A percentile compares a stretch with the other conserved stretches of the same genome.
Conservation (phyloP, 2,797 vertebrate genomes). For the Meriones psammophilus region DNA sequence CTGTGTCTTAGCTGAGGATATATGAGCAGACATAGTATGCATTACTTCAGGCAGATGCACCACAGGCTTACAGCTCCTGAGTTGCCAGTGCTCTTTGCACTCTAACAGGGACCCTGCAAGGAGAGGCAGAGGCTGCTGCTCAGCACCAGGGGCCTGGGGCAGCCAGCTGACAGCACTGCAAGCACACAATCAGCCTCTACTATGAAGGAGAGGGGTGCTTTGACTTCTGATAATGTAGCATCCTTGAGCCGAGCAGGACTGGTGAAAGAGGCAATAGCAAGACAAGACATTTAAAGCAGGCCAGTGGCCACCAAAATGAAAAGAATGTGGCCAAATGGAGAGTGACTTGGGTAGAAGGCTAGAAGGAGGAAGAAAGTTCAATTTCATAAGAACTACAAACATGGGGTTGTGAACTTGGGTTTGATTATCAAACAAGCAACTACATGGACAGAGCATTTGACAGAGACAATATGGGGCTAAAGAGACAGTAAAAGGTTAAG, state of each 20-base stretch:
- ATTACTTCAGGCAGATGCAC: neutral
- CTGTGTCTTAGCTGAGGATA: neutral
- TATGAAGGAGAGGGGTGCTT: neutral
- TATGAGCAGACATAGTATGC: neutral
- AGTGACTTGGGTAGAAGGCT: neutral
- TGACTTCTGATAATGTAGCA: neutral
- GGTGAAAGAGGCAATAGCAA: neutral
- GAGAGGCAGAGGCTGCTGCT: neutral
- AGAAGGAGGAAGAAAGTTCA: neutral
- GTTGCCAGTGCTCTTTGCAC: neutral
- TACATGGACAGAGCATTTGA: neutral
- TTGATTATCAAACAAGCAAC: neutral
- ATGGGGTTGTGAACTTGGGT: neutral
- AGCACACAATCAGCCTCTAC: neutral
- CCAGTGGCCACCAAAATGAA: slow-evolving; percentile 21
- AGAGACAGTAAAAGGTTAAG: neutral
- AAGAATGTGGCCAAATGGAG: slow-evolving; percentile 2
- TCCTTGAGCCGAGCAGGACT: neutral
- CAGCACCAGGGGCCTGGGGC: neutral
- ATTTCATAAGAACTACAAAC: neutral
- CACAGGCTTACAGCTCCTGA: neutral
- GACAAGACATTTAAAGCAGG: neutral
- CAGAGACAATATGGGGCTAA: neutral
- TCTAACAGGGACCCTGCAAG: neutral
- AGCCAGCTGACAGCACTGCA: neutral